These are phyloP conservation scores for Leptinotarsa undecemlineata DNA, from an alignment of 1,140 invertebrate genomes.

Conservation along the genomic window DNA sequence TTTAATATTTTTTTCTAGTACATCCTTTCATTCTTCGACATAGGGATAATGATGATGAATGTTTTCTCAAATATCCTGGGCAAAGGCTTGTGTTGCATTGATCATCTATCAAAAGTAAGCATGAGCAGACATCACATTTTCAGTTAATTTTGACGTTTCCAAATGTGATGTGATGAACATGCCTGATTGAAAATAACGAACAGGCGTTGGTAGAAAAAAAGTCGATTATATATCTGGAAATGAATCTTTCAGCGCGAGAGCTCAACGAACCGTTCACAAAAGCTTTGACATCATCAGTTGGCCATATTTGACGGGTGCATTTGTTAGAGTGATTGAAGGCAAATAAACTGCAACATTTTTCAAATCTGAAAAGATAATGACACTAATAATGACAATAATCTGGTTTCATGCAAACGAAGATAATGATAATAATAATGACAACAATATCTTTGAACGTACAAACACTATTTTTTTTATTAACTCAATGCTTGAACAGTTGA, in stretches of 20 bases:
- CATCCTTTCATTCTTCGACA: no score
- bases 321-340: background rate
- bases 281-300: background rate
- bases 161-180: constrained; percentile 7
- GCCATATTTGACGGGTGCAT: background rate
- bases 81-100: background rate
- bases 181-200: constrained; percentile 7
- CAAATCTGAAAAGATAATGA: no score
- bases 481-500: no score
- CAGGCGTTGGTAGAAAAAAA: constrained; percentile 6
- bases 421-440: no score
- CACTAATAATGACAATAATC: no score
- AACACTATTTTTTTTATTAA: no score
- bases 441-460: no score
- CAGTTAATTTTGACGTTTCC: constrained; percentile 11
- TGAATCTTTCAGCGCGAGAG: background rate
- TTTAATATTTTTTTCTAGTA: no score
- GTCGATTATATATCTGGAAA: background rate
- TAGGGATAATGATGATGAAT: no score
- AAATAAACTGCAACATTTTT: background rate
- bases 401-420: no score
- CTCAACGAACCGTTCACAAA: background rate
- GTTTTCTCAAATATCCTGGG: no score
- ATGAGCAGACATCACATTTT: constrained; percentile 4
- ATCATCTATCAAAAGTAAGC: background rate